Percentiles rank a stretch among this genome's conserved stretches.
Conservation (phyloP, 2,797 vertebrate genomes). For the Phoebastria nigripes region DNA sequence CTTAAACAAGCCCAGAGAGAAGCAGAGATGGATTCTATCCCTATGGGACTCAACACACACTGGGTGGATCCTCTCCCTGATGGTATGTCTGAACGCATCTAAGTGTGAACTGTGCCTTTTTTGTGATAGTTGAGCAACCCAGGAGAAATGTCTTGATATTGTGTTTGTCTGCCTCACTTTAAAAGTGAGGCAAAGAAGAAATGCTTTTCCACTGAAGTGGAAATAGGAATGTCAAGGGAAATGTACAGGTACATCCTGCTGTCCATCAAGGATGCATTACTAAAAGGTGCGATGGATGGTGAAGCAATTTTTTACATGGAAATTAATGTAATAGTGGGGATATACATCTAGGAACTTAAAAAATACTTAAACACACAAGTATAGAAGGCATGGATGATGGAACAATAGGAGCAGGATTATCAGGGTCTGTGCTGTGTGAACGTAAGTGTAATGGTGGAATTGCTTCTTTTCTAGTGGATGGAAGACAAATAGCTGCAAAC, state of each 20-base stretch:
- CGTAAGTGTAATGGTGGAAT: not conserved
- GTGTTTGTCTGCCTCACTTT: not conserved
- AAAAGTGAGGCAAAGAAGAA: not conserved
- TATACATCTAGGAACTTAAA: not conserved
- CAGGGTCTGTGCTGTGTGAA: not conserved
- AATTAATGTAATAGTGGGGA: not conserved
- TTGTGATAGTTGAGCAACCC: not conserved
- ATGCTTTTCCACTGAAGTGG: not conserved
- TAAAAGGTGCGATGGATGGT: not conserved
- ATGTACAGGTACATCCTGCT: not conserved
- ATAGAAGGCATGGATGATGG: not conserved
- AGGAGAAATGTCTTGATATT: not conserved
- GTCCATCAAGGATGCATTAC: not conserved
- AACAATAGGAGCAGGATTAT: not conserved
- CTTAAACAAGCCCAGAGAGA: slow-evolving; percentile 96
- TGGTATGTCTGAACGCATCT: slow-evolving; percentile 71
- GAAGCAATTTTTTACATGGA: not conserved
- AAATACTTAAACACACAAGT: not conserved
- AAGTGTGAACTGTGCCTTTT: not conserved
- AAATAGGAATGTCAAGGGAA: not conserved
- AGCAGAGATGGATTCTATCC: slow-evolving; percentile 99
- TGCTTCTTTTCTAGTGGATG: slow-evolving; percentile 80
- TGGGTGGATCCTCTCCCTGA: slow-evolving; percentile 99
- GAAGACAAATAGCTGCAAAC: slow-evolving; percentile 97
- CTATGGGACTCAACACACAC: slow-evolving; percentile 98